Percentiles rank a stretch among this genome's conserved stretches.
phyloP scores from a whole-genome alignment of 2,888 invertebrate species.

The Buathra laborator region DNA sequence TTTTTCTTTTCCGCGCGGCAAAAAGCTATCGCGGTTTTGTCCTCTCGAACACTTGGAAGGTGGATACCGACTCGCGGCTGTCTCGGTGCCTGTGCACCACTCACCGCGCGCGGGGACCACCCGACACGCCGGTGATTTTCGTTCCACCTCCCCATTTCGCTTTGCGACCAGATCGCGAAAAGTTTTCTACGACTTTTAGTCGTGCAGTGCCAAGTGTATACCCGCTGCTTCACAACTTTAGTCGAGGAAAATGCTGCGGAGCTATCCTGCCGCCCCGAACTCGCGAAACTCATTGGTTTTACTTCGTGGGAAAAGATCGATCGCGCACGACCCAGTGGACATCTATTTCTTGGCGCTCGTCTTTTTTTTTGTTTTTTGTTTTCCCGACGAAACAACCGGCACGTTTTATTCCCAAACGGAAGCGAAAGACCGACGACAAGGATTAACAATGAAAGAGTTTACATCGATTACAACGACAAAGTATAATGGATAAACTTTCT shows the following conservation, averaged over 20 bases:
- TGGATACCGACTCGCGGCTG: background rate
- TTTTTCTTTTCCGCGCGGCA: conserved; percentile 12
- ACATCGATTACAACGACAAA: conserved; percentile 20
- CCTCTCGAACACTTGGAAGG: background rate
- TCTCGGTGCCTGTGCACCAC: background rate
- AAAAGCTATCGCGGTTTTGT: conserved; percentile 29
- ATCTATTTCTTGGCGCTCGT: conserved; percentile 20
- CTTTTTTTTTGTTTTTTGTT: no score
- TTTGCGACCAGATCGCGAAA: conserved; percentile 11
- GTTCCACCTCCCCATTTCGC: background rate
- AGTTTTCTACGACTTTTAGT: conserved; percentile 49
- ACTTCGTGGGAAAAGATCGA: conserved; percentile 24
- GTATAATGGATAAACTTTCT: conserved; percentile 1
- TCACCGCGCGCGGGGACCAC: conserved; percentile 25
- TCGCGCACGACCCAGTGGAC: conserved; percentile 20
- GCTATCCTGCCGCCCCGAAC: conserved; percentile 34
- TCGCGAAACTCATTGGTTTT: conserved; percentile 52
- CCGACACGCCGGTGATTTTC: conserved; percentile 35
- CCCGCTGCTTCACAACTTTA: conserved; percentile 32
- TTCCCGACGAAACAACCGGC: background rate
- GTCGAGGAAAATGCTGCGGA: conserved; percentile 30
- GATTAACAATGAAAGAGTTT: conserved; percentile 53
- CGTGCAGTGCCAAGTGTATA: background rate
- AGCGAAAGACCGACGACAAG: conserved; percentile 23
- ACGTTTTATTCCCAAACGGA: background rate